These are phyloP conservation scores for Ranitomeya variabilis DNA, from an alignment of 2,113 vertebrate genomes.

Conservation along the genomic window DNA sequence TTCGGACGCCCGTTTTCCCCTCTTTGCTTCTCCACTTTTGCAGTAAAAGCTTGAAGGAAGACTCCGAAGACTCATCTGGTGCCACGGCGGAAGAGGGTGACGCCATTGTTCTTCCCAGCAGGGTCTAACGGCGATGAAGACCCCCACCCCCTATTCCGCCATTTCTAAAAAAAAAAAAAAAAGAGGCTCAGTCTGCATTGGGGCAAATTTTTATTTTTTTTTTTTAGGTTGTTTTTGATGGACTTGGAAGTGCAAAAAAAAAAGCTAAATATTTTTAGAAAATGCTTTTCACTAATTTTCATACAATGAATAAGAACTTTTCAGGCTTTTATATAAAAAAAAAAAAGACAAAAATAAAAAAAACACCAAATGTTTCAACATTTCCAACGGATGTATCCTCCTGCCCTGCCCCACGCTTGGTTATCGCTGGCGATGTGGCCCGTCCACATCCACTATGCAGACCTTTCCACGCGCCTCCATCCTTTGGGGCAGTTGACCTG, in stretches of 20 bases:
- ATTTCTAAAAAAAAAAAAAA: background rate
- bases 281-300: constrained; percentile 79
- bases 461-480: constrained; percentile 64
- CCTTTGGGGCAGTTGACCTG: constrained; percentile 80
- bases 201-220: background rate
- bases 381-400: constrained; percentile 56
- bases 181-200: background rate
- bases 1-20: constrained; percentile 1
- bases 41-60: background rate
- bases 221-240: background rate
- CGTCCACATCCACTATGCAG: constrained; percentile 74
- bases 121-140: background rate
- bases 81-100: background rate
- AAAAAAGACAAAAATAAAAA: constrained; percentile 61
- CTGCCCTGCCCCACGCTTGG: constrained; percentile 63
- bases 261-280: constrained; percentile 72
- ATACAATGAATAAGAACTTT: constrained; percentile 64
- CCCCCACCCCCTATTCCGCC: background rate
- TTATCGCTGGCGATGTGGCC: constrained; percentile 73
- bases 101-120: background rate
- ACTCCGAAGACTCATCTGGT: background rate
- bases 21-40: background rate
- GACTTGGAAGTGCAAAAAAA: constrained; percentile 37
- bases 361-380: constrained; percentile 73
- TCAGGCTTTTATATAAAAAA: constrained; percentile 39